These are phyloP conservation scores for Pandemis heparana DNA, from an alignment of 2,888 invertebrate genomes.

Conservation along the genomic window DNA sequence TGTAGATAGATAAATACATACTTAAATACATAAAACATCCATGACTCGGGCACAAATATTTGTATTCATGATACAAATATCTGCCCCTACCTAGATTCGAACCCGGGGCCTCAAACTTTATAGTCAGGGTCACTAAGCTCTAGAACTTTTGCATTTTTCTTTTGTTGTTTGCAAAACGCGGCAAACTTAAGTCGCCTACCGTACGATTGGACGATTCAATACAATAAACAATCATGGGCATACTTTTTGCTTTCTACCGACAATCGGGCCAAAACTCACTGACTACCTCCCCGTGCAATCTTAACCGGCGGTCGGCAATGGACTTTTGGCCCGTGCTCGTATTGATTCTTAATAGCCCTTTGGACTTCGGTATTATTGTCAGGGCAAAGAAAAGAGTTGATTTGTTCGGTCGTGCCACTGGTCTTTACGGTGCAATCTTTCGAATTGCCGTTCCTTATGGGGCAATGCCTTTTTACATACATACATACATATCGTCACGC, in stretches of 20 bases:
- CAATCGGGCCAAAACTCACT: constrained; percentile 62
- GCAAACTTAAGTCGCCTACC: constrained; percentile 41
- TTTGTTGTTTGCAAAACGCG: too few species aligned
- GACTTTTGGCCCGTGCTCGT: constrained; percentile 46
- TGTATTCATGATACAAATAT: too few species aligned
- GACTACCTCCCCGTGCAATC: constrained; percentile 51
- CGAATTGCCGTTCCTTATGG: not conserved
- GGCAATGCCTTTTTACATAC: not conserved
- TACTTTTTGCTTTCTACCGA: constrained; percentile 68
- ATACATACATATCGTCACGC: too few species aligned
- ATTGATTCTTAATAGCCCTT: constrained; percentile 64
- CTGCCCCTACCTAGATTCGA: too few species aligned
- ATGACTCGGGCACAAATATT: too few species aligned
- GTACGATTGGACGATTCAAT: constrained; percentile 78
- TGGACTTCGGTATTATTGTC: constrained; percentile 44
- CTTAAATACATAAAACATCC: too few species aligned
- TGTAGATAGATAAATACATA: too few species aligned
- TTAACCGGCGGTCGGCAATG: constrained; percentile 43
- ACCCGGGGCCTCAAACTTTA: too few species aligned
- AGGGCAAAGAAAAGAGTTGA: constrained; percentile 34
- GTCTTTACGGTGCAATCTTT: constrained; percentile 31
- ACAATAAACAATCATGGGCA: constrained; percentile 76
- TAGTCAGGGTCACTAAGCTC: too few species aligned
- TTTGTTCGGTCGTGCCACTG: constrained; percentile 33
- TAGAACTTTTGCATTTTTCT: too few species aligned